Percentiles rank a stretch among this genome's conserved stretches.
Evolutionary conservation across 2,888 invertebrate species (phyloP).

Genomic region (Caenorhabditis afra): DNA sequence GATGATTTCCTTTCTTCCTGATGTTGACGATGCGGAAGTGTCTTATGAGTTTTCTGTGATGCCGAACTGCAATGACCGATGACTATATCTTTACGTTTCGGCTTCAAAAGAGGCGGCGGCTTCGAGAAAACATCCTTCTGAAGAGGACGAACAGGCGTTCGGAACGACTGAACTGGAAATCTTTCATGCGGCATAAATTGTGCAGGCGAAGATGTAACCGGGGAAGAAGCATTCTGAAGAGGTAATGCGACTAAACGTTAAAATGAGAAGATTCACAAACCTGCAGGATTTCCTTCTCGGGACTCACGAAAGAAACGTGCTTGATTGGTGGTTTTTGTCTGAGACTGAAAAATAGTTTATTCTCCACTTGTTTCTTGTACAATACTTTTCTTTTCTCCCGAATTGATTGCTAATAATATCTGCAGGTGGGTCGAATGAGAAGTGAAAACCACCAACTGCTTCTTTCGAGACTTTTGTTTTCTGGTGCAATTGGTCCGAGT

Average conservation of each 20-base stretch:
- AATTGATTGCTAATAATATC: not conserved
- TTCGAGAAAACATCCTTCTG: not conserved
- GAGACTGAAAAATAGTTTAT: not conserved
- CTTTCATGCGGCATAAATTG: not conserved
- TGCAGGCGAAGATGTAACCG: not conserved
- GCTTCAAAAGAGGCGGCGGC: constrained; percentile 10
- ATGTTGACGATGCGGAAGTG: too few species aligned
- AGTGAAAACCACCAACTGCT: not conserved
- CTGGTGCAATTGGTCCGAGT: too few species aligned
- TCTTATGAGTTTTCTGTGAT: too few species aligned
- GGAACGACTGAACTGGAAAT: not conserved
- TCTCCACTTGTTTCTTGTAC: not conserved
- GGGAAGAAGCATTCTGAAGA: too few species aligned
- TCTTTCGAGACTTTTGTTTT: too few species aligned
- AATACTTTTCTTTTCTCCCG: not conserved
- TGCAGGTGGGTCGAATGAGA: not conserved
- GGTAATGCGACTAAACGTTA: too few species aligned
- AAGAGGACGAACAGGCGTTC: not conserved
- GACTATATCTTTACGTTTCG: not conserved
- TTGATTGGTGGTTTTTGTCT: too few species aligned
- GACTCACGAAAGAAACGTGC: constrained; percentile 6
- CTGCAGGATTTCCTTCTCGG: not conserved
- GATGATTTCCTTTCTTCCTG: too few species aligned
- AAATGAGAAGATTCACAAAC: too few species aligned
- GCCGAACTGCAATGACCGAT: not conserved